phyloP scores from a whole-genome alignment of 2,797 vertebrate genomes.

The Adrianichthys oophorus region DNA sequence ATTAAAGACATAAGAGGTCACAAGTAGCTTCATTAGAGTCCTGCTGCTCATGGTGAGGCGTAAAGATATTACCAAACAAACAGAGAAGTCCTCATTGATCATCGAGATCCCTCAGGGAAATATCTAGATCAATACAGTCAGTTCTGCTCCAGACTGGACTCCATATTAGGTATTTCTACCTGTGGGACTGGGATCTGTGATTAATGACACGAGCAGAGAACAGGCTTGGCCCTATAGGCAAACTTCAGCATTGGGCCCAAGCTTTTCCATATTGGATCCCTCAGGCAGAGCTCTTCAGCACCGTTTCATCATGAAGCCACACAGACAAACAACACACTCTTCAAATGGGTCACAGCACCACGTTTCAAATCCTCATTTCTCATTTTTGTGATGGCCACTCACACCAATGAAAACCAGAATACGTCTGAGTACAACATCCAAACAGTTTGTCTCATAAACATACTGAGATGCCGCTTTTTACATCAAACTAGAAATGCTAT shows the following conservation, averaged over 20 bases:
- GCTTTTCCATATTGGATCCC: conserved; percentile 28
- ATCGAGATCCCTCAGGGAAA: conserved; percentile 19
- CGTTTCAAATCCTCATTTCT: not conserved
- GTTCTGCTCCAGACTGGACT: conserved; percentile 27
- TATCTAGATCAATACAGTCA: conserved; percentile 32
- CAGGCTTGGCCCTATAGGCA: conserved; percentile 54
- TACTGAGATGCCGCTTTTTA: not conserved
- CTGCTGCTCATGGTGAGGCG: conserved; percentile 1
- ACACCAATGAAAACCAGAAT: not conserved
- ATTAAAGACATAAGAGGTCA: not conserved
- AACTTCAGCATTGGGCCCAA: conserved; percentile 37
- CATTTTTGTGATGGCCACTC: not conserved
- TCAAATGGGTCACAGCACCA: not conserved
- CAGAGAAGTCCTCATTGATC: conserved; percentile 44
- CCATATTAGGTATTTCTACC: conserved; percentile 26
- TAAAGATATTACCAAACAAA: conserved; percentile 13
- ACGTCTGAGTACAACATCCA: not conserved
- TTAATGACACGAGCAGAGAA: conserved; percentile 63
- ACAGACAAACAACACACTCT: conserved; percentile 1
- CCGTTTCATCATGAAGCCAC: conserved; percentile 38
- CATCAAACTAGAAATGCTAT: not conserved
- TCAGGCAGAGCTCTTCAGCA: conserved; percentile 61
- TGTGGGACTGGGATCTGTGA: conserved; percentile 56
- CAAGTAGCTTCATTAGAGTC: not conserved
- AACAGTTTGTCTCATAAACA: not conserved